Evolutionary conservation across 2,888 invertebrate species (phyloP), one percentile per base, ranked within the genome.

Genomic region (Dicranocentrus wangi): DNA sequence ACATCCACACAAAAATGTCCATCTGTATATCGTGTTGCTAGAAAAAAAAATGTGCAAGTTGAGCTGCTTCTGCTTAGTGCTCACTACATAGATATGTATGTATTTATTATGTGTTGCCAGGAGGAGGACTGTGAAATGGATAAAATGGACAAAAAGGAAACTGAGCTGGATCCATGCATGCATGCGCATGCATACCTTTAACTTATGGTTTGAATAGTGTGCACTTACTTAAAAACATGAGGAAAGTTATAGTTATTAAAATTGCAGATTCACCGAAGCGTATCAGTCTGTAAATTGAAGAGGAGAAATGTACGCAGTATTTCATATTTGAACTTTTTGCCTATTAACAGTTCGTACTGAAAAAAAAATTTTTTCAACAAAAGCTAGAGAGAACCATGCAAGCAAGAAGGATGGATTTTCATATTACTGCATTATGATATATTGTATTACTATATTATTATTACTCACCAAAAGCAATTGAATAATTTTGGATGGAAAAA

Each of bases 181-280:
- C 32, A 32, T 32, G 32, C 32, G 32, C 32, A 32, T 32, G 32
- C 32, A 32, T 32, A 32, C 10, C 32, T 7, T 32, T 32, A 32
- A 32, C 32, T 10, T 32, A 10, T n/a, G n/a, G 32, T 32, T 3
- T 32, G 32, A 10, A 32, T 32, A n/a, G 32, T 32, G 32, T 32
- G 32, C 51, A 43, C 47, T 13, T 39, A 19, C 15, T 42, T 43
- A n/a, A 23, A 43, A 63, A n/a, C n/a, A 42, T 43, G 66, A 43
- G 19, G 17, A 25, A 61, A 61, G 39, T 66, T 53, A 71, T 71
- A 42, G 53, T 70, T 66, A 71, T 79, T 79, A 79, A 79, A 79
- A 79, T 79, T 79, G 71, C 78, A 79, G 43, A 78, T 78, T 70
- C 77, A 70, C 70, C 77, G 70, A 70, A 78, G 39, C 77, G 69